phyloP scores from a whole-genome alignment of 2,888 invertebrate species.

The Oscheius sp. region DNA sequence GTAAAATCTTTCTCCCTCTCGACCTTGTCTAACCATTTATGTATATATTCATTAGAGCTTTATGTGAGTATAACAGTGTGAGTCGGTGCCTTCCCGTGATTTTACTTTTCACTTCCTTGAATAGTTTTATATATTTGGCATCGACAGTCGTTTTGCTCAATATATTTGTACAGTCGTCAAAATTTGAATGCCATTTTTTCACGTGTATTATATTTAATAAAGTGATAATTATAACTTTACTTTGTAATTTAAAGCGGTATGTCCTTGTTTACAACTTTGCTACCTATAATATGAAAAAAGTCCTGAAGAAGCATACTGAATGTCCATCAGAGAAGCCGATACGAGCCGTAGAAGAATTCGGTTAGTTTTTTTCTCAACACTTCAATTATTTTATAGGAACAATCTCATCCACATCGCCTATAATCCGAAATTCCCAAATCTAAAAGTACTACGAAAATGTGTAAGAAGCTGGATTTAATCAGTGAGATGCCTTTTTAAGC shows the following conservation, averaged over 20 bases:
- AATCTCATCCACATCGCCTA: constrained; percentile 38
- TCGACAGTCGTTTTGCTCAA: not conserved
- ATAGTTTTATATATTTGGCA: not conserved
- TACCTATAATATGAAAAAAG: not conserved
- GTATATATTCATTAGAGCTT: constrained; percentile 32
- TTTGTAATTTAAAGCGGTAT: not conserved
- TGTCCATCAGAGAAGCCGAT: not conserved
- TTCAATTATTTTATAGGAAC: constrained; percentile 16
- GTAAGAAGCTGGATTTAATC: constrained; percentile 22
- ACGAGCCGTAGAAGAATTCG: not conserved
- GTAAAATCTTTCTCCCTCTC: constrained; percentile 67
- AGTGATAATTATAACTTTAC: not conserved
- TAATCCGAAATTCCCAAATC: constrained; percentile 6
- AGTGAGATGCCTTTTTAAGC: constrained; percentile 38
- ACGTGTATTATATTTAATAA: constrained; percentile 13
- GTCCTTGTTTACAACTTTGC: not conserved
- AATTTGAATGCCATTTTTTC: constrained; percentile 11
- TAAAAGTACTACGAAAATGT: constrained; percentile 44
- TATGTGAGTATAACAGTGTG: constrained; percentile 9
- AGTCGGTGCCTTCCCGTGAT: constrained; percentile 1
- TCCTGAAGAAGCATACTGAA: not conserved
- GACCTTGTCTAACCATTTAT: constrained; percentile 43
- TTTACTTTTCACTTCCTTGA: not conserved
- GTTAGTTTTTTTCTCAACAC: not conserved
- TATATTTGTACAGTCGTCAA: constrained; percentile 11